Conservation (phyloP, 2,113 vertebrate species). For the Bubalus kerabau region DNA sequence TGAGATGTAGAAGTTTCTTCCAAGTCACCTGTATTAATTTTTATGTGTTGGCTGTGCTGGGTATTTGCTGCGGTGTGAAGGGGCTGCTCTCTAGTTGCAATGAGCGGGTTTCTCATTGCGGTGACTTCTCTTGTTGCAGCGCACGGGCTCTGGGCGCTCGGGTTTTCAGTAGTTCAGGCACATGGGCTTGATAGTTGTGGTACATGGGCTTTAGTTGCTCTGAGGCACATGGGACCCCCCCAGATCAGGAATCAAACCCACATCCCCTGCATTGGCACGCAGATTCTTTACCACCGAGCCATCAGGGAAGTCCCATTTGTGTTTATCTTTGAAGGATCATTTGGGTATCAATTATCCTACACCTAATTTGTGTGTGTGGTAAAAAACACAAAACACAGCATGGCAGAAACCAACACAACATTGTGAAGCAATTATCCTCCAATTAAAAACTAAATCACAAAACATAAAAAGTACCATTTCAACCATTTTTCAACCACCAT, state of each 20-base stretch:
- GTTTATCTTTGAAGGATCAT: background rate
- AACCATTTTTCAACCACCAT: background rate
- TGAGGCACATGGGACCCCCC: background rate
- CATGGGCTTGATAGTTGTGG: background rate
- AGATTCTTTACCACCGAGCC: background rate
- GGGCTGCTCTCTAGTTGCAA: background rate
- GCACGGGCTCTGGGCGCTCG: background rate
- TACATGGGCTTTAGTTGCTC: background rate
- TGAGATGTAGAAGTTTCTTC: background rate
- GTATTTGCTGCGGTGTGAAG: fast-evolving
- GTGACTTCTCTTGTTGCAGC: background rate
- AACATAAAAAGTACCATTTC: background rate
- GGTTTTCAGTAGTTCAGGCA: background rate
- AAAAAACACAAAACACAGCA: background rate
- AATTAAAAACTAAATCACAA: background rate
- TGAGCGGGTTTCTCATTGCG: background rate
- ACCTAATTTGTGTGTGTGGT: background rate
- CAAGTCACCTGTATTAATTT: background rate
- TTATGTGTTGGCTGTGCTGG: background rate
- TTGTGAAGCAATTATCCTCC: background rate
- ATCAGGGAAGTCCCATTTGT: background rate
- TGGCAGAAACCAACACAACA: background rate
- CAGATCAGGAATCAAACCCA: background rate
- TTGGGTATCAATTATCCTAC: background rate
- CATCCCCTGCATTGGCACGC: fast-evolving